Evolutionary conservation across 2,888 invertebrate genomes (phyloP), one percentile per base, ranked within the genome.

Genomic region (Zaprionus lineosus): DNA sequence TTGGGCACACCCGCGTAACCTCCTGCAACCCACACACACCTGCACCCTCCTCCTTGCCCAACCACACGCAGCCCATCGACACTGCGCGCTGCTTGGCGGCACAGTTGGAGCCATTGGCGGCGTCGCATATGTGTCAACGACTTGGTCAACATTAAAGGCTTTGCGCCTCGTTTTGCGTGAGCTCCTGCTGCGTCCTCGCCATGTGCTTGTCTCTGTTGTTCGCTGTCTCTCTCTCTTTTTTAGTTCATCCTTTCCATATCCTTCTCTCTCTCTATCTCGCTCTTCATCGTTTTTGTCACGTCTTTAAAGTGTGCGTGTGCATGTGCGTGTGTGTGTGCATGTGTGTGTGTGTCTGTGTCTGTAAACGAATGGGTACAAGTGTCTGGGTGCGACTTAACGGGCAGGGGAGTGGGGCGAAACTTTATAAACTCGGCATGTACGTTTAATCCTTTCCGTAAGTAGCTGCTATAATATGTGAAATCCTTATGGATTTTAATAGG

Each of bases 91-190:
- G 51, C 48, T 12, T 47, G 37, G 37, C 53, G 51, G 34, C 67
- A 43, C 50, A 58, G 53, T 50, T 58, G 47, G 46, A 47, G 58
- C 57, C 58, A 53, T 59, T 59, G 68, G 46, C 43, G 64, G n/a
- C n/a, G n/a, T 50, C 69, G 73, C 69, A 84, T 74, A 71, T 86
- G 78, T 86, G 86, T 85, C 86, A 86, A 85, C 78, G 84, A 85
- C 81, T 86, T 76, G 84, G 81, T 83, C 85, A 86, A 85, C 82
- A 85, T 73, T 72, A 85, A 73, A 81, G 65, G 66, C 72, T 84
- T 74, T 76, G 67, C 52, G 61, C 66, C 44, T 61, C 40, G 33
- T 53, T 59, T 28, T 34, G 39, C 14, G 26, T 40, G 61, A 52
- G 43, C 67, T 61, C 67, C 67, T 36, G 56, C 39, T 43, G 64